Evolutionary conservation across 2,113 vertebrate genomes (phyloP).

Genomic region (Sakesphorus luctuosus): DNA sequence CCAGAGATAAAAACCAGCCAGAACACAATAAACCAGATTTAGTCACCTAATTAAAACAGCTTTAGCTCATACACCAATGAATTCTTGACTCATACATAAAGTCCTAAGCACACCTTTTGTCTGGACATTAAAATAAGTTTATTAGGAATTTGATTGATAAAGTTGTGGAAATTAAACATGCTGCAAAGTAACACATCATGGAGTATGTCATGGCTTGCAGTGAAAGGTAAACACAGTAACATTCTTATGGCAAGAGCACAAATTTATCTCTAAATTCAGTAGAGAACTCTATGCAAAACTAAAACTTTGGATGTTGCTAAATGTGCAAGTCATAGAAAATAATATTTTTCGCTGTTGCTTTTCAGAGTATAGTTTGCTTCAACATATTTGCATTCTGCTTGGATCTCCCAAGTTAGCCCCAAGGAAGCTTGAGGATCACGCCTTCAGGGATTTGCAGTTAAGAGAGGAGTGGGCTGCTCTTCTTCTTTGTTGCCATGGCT

Average conservation of each 20-base stretch:
- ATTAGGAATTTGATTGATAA: neutral
- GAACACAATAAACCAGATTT: neutral
- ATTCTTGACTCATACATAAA: neutral
- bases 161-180: neutral
- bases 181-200: neutral
- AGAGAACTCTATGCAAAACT: neutral
- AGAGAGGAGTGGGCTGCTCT: neutral
- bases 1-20: neutral
- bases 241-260: neutral
- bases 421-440: neutral
- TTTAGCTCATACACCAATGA: neutral
- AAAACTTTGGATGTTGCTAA: neutral
- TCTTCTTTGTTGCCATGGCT: neutral
- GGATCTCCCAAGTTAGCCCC: neutral
- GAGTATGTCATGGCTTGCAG: neutral
- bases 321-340: neutral
- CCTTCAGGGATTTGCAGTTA: rapidly evolving
- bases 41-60: neutral
- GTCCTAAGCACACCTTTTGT: neutral
- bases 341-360: neutral
- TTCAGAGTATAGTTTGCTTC: neutral
- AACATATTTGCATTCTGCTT: slow-evolving; percentile 5
- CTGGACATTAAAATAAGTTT: neutral
- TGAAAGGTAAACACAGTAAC: neutral
- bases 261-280: neutral